Percentiles rank a stretch among this genome's conserved stretches.
Conservation (phyloP, 2,888 invertebrate species). For the Sylvicola cinctus region DNA sequence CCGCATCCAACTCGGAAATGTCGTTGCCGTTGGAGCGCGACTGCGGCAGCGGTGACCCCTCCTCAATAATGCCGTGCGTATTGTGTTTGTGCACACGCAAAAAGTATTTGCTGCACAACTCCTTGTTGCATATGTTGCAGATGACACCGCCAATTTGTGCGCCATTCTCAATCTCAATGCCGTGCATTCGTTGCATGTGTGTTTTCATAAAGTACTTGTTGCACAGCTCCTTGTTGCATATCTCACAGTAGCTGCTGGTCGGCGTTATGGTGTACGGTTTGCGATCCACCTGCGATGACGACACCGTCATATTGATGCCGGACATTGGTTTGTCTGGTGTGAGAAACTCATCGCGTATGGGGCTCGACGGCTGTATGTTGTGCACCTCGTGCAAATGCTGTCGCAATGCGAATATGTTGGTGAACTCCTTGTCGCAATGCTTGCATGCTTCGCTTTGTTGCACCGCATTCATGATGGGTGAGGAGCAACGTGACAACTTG, state of each 20-base stretch:
- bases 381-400: slow-evolving; percentile 50
- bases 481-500: slow-evolving; percentile 7
- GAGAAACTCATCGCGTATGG: slow-evolving; percentile 24
- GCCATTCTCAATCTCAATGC: slow-evolving; percentile 81
- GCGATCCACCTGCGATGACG: slow-evolving; percentile 14
- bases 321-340: slow-evolving; percentile 26
- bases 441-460: slow-evolving; percentile 15
- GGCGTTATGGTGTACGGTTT: slow-evolving; percentile 40
- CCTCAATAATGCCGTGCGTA: slow-evolving; percentile 88
- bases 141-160: slow-evolving; percentile 84
- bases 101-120: slow-evolving; percentile 95
- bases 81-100: slow-evolving; percentile 94
- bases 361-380: slow-evolving; percentile 22
- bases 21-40: slow-evolving; percentile 18
- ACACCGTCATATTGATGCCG: slow-evolving; percentile 8
- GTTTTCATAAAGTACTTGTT: slow-evolving; percentile 99
- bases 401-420: slow-evolving; percentile 44
- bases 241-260: slow-evolving; percentile 83
- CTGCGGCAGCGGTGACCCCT: slow-evolving; percentile 36
- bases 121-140: slow-evolving; percentile 95
- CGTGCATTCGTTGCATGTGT: slow-evolving; percentile 98
- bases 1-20: slow-evolving; percentile 14
- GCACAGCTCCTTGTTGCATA: slow-evolving; percentile 96
- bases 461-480: slow-evolving; percentile 9
- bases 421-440: slow-evolving; percentile 30